Evolutionary conservation across 2,797 vertebrate species (phyloP), one percentile per base, ranked within the genome.

Genomic region (Pogonophryne albipinna): DNA sequence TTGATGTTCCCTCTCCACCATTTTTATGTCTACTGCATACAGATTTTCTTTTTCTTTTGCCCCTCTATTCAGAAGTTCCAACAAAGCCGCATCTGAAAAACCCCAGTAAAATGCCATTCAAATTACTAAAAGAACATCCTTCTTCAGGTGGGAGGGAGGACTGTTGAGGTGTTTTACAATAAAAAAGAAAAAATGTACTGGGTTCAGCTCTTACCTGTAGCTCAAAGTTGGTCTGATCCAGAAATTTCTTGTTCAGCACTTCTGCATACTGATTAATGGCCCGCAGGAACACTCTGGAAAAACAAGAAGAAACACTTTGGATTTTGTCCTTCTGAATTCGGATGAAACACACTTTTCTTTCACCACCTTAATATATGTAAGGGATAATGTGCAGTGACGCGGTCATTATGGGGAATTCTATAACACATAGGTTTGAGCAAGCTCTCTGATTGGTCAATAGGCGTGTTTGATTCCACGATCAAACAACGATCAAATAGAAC

Each of bases 221-320:
- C 91, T 99, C 98, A 89, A 99, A 99, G 96, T 97, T 99, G 92
- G 98, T 87, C 93, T 99, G 98, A 95, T 99, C 98, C 89, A 99
- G 96, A 93, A 99, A 99, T 82, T 97, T 99, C 94, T 98, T 99
- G 96, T 96, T 99, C 82, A 99, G 90, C 94, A 99, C 98, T 41
- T 96, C 96, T 83, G 98, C 98, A 86, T 99, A 99, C 93, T 99
- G 98, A 96, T 97, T 99, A 91, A 99, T 99, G 66, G 98, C 98
- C 90, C 97, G 93, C 86, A 99, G 95, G 93, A 99, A 99, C 86
- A 99, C 98, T 93, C 98, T 99, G 95, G 0, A 85, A 86, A 84
- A 66, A 93, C 45, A 83, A 83, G 58, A 84, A 6, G 19, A 78
- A 50, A 59, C 23, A 23, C 65, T 79, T 81, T 49, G 51, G 52